Percentiles rank a stretch among this genome's conserved stretches.
Conservation (phyloP, 2,113 vertebrate species). For the Cyanoderma ruficeps region DNA sequence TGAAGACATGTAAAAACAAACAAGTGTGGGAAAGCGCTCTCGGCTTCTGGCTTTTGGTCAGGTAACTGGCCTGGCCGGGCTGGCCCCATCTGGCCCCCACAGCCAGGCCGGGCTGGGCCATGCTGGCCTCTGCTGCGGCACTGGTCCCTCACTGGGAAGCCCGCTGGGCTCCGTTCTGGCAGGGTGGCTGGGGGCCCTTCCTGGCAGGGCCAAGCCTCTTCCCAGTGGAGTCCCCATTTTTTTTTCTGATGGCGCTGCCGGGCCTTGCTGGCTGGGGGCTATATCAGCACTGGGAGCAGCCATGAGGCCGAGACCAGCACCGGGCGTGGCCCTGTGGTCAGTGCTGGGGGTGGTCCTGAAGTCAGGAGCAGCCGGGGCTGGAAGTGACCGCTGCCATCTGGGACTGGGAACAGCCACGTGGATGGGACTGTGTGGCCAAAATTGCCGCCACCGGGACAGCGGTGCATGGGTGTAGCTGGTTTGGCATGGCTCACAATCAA, state of each 20-base stretch:
- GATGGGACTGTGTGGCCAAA: not conserved
- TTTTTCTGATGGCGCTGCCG: not conserved
- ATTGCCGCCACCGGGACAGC: not conserved
- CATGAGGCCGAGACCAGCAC: not conserved
- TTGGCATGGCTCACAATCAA: not conserved
- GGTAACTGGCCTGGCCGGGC: not conserved
- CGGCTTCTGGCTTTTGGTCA: not conserved
- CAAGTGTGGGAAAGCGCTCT: not conserved
- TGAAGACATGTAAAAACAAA: not conserved
- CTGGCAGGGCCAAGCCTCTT: not conserved
- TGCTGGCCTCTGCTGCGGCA: not conserved
- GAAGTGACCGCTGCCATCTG: not conserved
- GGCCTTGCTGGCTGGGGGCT: not conserved
- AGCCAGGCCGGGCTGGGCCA: too few relatives aligned
- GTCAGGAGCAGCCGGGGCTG: not conserved
- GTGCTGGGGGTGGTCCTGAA: not conserved
- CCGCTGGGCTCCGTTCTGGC: not conserved
- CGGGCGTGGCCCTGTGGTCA: not conserved
- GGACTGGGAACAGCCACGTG: not conserved
- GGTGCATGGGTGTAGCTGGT: fast-evolving
- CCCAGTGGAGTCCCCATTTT: too few relatives aligned
- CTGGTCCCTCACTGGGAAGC: not conserved
- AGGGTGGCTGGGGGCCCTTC: not conserved
- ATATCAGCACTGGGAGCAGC: not conserved
- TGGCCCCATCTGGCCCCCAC: not conserved